Percentiles rank a stretch among this genome's conserved stretches.
phyloP scores from a whole-genome alignment of 1,140 invertebrate species.

The Chrysopa pallens region DNA sequence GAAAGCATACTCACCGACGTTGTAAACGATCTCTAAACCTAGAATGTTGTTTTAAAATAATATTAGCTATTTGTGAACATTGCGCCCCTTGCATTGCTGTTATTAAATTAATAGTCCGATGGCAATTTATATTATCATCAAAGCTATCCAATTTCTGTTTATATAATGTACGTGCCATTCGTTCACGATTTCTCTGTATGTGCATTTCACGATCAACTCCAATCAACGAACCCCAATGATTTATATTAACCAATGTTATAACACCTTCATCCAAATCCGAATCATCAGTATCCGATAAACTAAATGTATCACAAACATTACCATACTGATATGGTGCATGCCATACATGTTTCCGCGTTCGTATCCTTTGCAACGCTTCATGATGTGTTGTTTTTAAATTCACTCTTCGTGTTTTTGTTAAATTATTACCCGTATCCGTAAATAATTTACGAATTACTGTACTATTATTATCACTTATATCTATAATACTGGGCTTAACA shows the following conservation, averaged over 20 bases:
- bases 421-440: background rate
- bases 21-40: too few relatives aligned
- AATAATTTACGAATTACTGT: background rate
- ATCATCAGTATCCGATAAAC: background rate
- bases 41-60: too few relatives aligned
- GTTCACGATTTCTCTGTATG: background rate
- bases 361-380: background rate
- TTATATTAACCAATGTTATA: background rate
- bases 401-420: background rate
- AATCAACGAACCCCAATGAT: background rate
- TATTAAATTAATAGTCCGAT: too few relatives aligned
- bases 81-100: too few relatives aligned
- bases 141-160: background rate
- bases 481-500: slow-evolving; percentile 3
- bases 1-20: too few relatives aligned
- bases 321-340: background rate
- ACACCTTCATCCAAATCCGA: background rate
- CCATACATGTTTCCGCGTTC: background rate
- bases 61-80: too few relatives aligned
- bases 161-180: background rate
- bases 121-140: too few relatives aligned
- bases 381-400: background rate
- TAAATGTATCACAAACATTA: background rate
- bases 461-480: background rate
- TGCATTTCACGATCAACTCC: background rate